Evolutionary conservation across 2,113 vertebrate species (phyloP), one percentile per base, ranked within the genome.

Genomic region (Rhodinocichla rosea): DNA sequence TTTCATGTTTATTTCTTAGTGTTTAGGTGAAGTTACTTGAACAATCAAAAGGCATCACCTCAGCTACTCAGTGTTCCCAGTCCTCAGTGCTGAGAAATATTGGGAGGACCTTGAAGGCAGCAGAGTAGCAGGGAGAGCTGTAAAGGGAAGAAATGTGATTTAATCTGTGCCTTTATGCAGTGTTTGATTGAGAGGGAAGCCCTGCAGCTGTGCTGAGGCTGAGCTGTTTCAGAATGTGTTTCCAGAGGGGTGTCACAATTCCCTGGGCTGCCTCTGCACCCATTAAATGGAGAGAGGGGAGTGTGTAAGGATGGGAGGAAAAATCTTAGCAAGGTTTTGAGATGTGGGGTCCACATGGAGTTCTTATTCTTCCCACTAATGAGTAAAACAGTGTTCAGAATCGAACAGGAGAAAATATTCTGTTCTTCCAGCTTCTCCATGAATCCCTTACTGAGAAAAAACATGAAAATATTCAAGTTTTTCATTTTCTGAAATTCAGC

Each of bases 341-440:
- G 52, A 2, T 32, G 32, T 16, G 45, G 26, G 13, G 2, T 9
- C 50, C 16, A 1, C 8, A 0, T 7, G 26, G 44, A 9, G 5
- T 18, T 90, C 19, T 64, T 39, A 0, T 2, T 55, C 33, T 60
- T 60, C 7, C 27, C 4, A 1, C 30, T 39, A 6, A 35, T 7
- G 50, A 24, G 33, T 53, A 16, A 50, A 47, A 5, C 18, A 9
- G 3, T 33, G 22, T 45, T 52, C 19, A 57, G 44, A 64, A 33
- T 9, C 3, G 11, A 74, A 40, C 19, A 35, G 76, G 73, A 14
- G 44, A 30, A 65, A 56, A 17, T 21, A 5, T 1, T 87, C 37
- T 39, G 1, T 62, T 65, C 37, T 65, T 40, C 8, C n/a, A 35
- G 7, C 15, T 62, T 70, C 30, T 70, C 24, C 17, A 13, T 18